Evolutionary conservation across 2,888 invertebrate species (phyloP).

Genomic region (Megastigmus dorsalis): DNA sequence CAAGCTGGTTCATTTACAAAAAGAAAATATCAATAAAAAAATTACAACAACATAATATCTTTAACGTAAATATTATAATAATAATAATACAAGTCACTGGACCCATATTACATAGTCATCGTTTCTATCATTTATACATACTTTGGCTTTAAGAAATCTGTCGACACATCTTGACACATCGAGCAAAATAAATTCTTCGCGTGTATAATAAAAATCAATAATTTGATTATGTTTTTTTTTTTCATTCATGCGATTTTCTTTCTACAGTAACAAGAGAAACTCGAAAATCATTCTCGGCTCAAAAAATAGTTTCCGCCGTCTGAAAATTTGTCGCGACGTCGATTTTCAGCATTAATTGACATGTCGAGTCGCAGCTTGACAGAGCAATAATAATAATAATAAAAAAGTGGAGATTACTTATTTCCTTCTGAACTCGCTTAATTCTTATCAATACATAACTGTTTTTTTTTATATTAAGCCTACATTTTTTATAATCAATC

Average conservation of each 20-base stretch:
- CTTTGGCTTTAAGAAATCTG: conserved; percentile 52
- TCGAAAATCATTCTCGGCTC: conserved; percentile 21
- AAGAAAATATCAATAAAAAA: conserved; percentile 34
- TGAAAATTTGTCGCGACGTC: conserved; percentile 36
- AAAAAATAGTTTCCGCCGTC: conserved; percentile 32
- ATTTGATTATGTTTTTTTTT: conserved; percentile 3
- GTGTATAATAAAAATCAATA: conserved; percentile 26
- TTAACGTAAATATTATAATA: conserved; percentile 49
- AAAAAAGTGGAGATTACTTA: conserved; percentile 55
- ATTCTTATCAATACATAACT: conserved; percentile 51
- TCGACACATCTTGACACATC: conserved; percentile 46
- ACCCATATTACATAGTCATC: conserved; percentile 30
- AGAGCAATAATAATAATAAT: conserved; percentile 26
- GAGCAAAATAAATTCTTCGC: conserved; percentile 31
- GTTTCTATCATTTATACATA: conserved; percentile 32
- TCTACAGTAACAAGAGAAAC: not conserved
- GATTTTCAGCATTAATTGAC: conserved; percentile 54
- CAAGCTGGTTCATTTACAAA: conserved; percentile 8
- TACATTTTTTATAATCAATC: conserved; percentile 55
- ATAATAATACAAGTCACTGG: conserved; percentile 31
- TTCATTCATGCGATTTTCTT: conserved; percentile 2
- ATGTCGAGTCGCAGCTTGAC: conserved; percentile 43
- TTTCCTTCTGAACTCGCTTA: conserved; percentile 34
- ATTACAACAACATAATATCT: conserved; percentile 48
- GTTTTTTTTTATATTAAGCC: conserved; percentile 52